Evolutionary conservation across 1,140 invertebrate genomes (phyloP).

Genomic region (Leptoteleia sp.): DNA sequence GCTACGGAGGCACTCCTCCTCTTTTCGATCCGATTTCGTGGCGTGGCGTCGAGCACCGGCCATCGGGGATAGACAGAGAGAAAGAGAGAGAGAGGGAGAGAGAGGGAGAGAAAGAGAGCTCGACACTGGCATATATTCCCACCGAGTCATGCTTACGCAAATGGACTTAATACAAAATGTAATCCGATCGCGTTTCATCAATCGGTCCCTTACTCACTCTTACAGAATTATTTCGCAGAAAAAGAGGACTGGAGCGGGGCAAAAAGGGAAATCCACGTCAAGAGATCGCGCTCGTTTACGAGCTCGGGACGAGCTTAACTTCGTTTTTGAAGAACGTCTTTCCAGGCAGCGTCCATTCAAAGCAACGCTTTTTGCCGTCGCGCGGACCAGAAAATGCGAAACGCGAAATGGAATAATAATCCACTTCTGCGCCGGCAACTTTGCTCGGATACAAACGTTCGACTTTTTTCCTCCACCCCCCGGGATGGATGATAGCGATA

Average conservation of each 20-base stretch:
- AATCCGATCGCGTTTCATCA: constrained; percentile 43
- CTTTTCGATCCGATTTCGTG: constrained; percentile 58
- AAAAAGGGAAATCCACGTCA: constrained; percentile 2
- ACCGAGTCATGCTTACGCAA: constrained; percentile 49
- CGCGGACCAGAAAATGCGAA: constrained; percentile 2
- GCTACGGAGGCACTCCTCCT: constrained; percentile 57
- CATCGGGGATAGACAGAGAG: too few relatives aligned
- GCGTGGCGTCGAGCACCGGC: constrained; percentile 4
- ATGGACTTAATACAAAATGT: constrained; percentile 50
- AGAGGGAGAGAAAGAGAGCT: too few relatives aligned
- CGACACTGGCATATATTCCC: too few relatives aligned
- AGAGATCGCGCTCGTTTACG: constrained; percentile 20
- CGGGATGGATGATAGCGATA: constrained; percentile 16
- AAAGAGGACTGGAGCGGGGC: background rate
- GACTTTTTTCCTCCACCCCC: background rate
- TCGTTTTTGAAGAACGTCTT: constrained; percentile 22
- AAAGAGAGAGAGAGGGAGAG: constrained; percentile 47
- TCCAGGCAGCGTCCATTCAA: constrained; percentile 6
- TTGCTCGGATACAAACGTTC: constrained; percentile 7
- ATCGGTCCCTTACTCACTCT: constrained; percentile 31
- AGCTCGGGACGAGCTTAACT: constrained; percentile 26
- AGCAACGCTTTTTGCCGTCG: constrained; percentile 14
- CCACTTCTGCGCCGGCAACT: constrained; percentile 2
- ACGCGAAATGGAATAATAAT: constrained; percentile 23
- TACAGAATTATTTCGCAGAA: constrained; percentile 40